These are phyloP conservation scores for Andrena praecox DNA, from an alignment of 2,888 invertebrate species.

Conservation along the genomic window DNA sequence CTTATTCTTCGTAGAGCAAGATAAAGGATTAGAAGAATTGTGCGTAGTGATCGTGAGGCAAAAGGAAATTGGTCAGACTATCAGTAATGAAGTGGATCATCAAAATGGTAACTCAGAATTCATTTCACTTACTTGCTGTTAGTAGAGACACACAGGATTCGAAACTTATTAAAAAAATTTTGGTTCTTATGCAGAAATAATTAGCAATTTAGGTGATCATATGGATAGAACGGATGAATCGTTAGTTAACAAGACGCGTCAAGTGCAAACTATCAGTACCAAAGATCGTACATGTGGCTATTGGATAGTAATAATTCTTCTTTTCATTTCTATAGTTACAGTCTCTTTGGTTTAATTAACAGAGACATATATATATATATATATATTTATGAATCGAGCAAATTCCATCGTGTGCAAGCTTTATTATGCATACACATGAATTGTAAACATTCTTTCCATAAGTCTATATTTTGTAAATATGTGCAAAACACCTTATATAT, in stretches of 20 bases:
- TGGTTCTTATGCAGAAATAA: slow-evolving; percentile 87
- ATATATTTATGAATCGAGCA: background rate
- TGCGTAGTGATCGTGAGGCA: slow-evolving; percentile 91
- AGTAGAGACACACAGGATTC: background rate
- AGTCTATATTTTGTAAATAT: slow-evolving; percentile 32
- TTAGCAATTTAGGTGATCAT: slow-evolving; percentile 91
- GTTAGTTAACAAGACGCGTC: slow-evolving; percentile 89
- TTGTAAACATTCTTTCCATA: slow-evolving; percentile 11
- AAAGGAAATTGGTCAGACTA: slow-evolving; percentile 90
- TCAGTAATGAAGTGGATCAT: slow-evolving; percentile 91
- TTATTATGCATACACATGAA: background rate
- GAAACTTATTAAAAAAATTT: slow-evolving; percentile 1
- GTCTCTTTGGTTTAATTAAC: slow-evolving; percentile 83
- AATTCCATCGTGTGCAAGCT: slow-evolving; percentile 9
- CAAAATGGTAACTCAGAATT: slow-evolving; percentile 88
- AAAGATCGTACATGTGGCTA: slow-evolving; percentile 91
- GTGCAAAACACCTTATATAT: slow-evolving; percentile 19
- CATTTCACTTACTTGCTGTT: slow-evolving; percentile 41
- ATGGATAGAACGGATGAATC: slow-evolving; percentile 90
- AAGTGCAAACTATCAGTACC: slow-evolving; percentile 88
- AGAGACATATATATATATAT: background rate
- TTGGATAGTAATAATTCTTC: slow-evolving; percentile 90
- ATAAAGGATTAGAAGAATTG: slow-evolving; percentile 90
- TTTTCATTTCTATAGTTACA: slow-evolving; percentile 89
- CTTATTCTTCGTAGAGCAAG: slow-evolving; percentile 88